Conservation (phyloP, 2,113 vertebrate genomes). For the Cheilinus undulatus region DNA sequence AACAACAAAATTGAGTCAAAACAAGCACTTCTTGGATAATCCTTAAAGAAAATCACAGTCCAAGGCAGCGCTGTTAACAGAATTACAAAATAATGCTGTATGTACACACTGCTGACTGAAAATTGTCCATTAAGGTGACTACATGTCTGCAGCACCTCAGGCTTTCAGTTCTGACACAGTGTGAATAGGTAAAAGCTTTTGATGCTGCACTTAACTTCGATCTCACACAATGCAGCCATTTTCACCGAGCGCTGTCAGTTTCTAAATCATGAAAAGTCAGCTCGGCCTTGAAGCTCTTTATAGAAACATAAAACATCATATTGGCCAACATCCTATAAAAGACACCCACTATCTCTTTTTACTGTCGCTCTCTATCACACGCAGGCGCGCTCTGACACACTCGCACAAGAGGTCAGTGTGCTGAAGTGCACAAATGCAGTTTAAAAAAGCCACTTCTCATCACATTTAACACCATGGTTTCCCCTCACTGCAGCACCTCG, state of each 20-base stretch:
- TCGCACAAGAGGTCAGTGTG: constrained; percentile 23
- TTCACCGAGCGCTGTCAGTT: constrained; percentile 43
- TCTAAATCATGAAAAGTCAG: constrained; percentile 57
- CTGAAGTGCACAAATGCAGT: constrained; percentile 36
- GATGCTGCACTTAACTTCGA: constrained; percentile 57
- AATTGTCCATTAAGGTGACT: constrained; percentile 51
- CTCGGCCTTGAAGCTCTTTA: constrained; percentile 75
- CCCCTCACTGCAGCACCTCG: neutral
- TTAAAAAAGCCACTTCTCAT: constrained; percentile 16
- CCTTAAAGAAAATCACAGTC: constrained; percentile 4
- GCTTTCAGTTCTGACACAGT: constrained; percentile 58
- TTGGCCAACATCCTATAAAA: constrained; percentile 77
- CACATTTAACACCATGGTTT: constrained; percentile 11
- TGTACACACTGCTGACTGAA: constrained; percentile 19
- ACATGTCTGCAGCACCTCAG: constrained; percentile 31
- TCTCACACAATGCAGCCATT: constrained; percentile 48
- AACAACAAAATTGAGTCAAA: constrained; percentile 13
- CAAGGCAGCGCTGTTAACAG: neutral
- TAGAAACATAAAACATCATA: constrained; percentile 71
- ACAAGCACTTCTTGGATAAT: constrained; percentile 4
- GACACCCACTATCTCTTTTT: constrained; percentile 54
- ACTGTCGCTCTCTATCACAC: constrained; percentile 7
- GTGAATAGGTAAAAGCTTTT: constrained; percentile 63
- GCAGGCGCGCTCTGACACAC: neutral
- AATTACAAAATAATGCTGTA: constrained; percentile 43